Evolutionary conservation across 2,797 vertebrate species (phyloP), one percentile per base, ranked within the genome.

Genomic region (Dendrocincla fuliginosa): DNA sequence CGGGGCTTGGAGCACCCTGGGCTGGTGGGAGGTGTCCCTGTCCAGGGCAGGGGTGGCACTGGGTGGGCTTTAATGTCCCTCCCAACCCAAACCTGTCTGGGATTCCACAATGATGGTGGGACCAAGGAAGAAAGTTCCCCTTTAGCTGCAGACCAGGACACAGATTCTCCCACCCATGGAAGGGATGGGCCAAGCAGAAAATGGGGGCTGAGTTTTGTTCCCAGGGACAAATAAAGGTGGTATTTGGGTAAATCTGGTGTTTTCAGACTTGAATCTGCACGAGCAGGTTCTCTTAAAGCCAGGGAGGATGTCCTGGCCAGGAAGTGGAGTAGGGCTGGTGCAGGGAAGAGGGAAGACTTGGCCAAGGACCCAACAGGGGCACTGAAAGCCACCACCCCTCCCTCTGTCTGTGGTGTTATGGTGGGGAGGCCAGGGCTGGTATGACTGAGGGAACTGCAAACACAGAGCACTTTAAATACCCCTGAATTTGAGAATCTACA

Each of bases 161-260:
- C 1, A 1, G 57, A 1, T 3, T 2, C 32, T 53, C 53, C 20
- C 5, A 4, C 17, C 1, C 0, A 0, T 2, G 5, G 24, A 2
- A 25, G 49, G 50, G 47, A 27, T 1, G 32, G 27, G 11, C 11
- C 10, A 2, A 0, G 1, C 11, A 33, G 32, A 30, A 7, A 16
- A 4, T 0, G 1, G 27, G 18, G 60, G 13, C 28, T 3, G 80
- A 14, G 61, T 2, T 39, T 4, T 32, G 16, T 5, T 41, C 14
- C 3, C 2, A 52, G 5, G 4, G 39, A 7, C 32, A 3, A 7
- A 39, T 6, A 2, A 23, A 18, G 14, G 33, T 0, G 3, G 3
- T 1, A 0, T 1, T 6, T 2, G 49, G 39, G 35, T 2, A 16
- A 37, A 7, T 1, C 0, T 13, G 44, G 6, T 25, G 0, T 4